Base-by-base conservation (phyloP, 2,113 vertebrate genomes). In the Paracanthobrama guichenoti region DNA sequence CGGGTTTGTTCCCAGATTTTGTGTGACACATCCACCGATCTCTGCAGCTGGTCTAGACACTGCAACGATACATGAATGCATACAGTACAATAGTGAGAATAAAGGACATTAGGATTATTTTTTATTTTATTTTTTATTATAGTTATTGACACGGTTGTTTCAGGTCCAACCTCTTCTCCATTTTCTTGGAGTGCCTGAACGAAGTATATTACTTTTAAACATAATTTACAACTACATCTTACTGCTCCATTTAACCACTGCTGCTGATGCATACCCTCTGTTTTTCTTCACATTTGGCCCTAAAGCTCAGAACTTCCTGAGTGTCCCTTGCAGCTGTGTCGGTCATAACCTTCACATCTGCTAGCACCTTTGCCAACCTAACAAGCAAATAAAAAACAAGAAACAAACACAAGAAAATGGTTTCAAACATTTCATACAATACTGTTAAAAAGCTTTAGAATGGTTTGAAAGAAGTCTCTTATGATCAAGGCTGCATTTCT, bases 261-360 rank as follows among this genome's bases (percentile, higher is more conserved):
- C n/a, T 59, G 1, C 4, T 76, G 5, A 18, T 24, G 13, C n/a
- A 64, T 85, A 95, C 94, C 93, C 93, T 86, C 60, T 90, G 86
- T 39, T 73, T 86, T 59, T 86, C 84, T 18, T 85, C 76, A 75
- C 88, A 31, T 78, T 83, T 82, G 26, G 79, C 80, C 72, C 87
- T 89, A 67, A 92, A 85, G 46, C 26, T 84, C 2, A 81, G 7
- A 69, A 91, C 18, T 4, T 87, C 60, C 26, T 89, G 59, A 79
- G 87, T 90, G 88, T 81, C 39, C 60, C 86, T 77, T 44, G 42
- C 11, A 44, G 88, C 88, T 24, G 83, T 74, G 28, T 85, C 77
- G 6, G 79, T 90, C 82, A 94, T n/a, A 16, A 28, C 88, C 22
- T 91, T 90, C 82, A 93, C 22, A 62, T 35, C 82, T 69, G 85